Base-by-base conservation (phyloP, 37 sponge, comb jelly and placozoan genomes). In the Ephydatia muelleri region DNA sequence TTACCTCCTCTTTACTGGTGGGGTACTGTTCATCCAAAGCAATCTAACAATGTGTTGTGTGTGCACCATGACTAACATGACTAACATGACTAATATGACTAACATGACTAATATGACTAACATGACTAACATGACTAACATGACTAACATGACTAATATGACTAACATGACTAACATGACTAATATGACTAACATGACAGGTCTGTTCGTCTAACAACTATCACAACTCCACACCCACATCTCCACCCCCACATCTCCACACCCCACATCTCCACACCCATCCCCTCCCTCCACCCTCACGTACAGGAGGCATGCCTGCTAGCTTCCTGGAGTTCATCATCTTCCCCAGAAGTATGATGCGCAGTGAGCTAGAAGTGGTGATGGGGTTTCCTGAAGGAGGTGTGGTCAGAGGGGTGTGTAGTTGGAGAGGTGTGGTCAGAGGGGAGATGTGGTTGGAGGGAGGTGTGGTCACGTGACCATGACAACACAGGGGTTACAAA, bases 321-420 rank as follows among this genome's bases (percentile, higher is more conserved):
- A n/a, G n/a, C n/a, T n/a, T n/a, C n/a, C n/a, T n/a, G n/a, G n/a
- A 84, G 47, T 89, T 84, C 69, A 89, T 65, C 38, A 89, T 84
- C 76, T 80, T 79, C 2, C 85, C 81, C 70, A 89, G 65, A 4
- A 89, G 65, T 2, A 89, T 3, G 6, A 89, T 25, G 5, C 90
- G 37, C 5, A 64, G 75, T 12, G 80, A 74, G 27, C 36, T 38
- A 26, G 69, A 26, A 33, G 67, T 28, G 47, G 80, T 38, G 76
- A 89, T 80, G n/a, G 90, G 90, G 70, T 89, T 89, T 33, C 80
- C 90, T 88, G 80, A 22, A 34, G 23, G 39, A 16, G 23, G 49
- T 16, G 25, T 29, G n/a, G n/a, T n/a, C n/a, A 80, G 40, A 38
- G 27, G n/a, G 38, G 4, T 22, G 21, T 37, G 23, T 33, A 33